Base-by-base conservation (phyloP, 2,797 vertebrate genomes). In the Xenopus petersii region DNA sequence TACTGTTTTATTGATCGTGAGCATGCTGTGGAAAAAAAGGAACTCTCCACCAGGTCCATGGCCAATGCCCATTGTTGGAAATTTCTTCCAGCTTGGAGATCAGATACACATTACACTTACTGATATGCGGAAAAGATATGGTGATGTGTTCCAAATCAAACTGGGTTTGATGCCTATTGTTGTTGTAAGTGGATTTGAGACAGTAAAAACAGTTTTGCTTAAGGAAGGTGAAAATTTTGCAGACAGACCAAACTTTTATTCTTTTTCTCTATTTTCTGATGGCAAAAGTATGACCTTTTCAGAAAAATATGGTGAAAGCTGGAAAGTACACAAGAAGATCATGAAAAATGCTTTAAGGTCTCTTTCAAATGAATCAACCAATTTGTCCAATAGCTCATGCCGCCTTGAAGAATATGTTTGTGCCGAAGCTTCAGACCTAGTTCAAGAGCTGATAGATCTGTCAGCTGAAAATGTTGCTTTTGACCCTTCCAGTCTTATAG, bases 261-360 rank as follows among this genome's bases (percentile, higher is more conserved):
- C 84, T 10, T 91, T 93, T 81, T 90, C 90, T 13, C 84, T 89
- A 0, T 75, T 94, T 9, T 87, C 87, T 69, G 79, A 91, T 13
- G 89, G 89, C 36, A 88, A 82, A 77, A 92, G 89, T 59, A 84
- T 91, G 84, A 87, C 86, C 9, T 92, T 92, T 86, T 91, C 86
- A 56, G 84, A 91, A 72, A 88, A 91, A 77, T 88, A 87, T 1
- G 82, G 89, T 1, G 85, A 92, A 0, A 80, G 79, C 16, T 85
- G 84, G 90, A 86, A 86, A 63, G 65, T 87, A 56, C 88, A 87
- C 78, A 88, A 92, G 78, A 93, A 91, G 84, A 84, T 92, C 71
- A 86, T 85, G 61, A 88, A 83, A 74, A 92, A 82, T 17, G 84
- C 88, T 70, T 87, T 89, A 71, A 75, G 82, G 67, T 88, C 86